Percentiles rank a stretch among this genome's conserved stretches.
These are phyloP conservation scores for Gymnocypris eckloni DNA, from an alignment of 2,797 vertebrate genomes.

Conservation along the genomic window DNA sequence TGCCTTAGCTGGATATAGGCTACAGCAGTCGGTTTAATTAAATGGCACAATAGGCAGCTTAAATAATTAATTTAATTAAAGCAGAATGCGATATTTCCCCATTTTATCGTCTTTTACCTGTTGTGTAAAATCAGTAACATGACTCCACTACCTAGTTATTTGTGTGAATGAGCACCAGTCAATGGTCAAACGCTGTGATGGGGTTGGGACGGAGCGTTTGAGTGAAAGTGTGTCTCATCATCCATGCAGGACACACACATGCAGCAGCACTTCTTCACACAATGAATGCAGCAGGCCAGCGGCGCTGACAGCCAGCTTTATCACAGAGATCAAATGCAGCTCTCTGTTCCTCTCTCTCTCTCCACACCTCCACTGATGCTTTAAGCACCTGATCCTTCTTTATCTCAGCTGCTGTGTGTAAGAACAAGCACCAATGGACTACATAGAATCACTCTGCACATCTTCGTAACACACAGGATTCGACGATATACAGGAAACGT, in stretches of 20 bases:
- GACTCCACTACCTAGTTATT: neutral
- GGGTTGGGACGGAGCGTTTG: neutral
- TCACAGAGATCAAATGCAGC: conserved; percentile 59
- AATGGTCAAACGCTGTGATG: neutral
- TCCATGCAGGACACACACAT: conserved; percentile 40
- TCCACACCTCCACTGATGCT: conserved; percentile 6
- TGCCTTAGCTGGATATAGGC: too few species aligned
- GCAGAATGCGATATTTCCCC: neutral
- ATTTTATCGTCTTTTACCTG: neutral
- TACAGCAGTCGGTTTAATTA: too few species aligned
- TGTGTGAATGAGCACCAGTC: neutral
- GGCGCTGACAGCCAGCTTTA: conserved; percentile 49
- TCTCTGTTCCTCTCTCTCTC: conserved; percentile 25
- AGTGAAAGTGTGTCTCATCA: neutral
- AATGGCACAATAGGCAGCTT: too few species aligned
- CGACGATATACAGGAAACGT: neutral
- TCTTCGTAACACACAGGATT: neutral
- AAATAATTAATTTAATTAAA: too few species aligned
- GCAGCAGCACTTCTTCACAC: conserved; percentile 4
- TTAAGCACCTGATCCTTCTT: conserved; percentile 2
- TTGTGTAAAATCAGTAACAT: neutral
- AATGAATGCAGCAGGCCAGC: neutral
- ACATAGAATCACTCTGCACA: neutral
- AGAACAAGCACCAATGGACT: neutral
- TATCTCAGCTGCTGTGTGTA: conserved; percentile 1